Evolutionary conservation across 2,113 vertebrate species (phyloP), one percentile per base, ranked within the genome.

Genomic region (Sander vitreus): DNA sequence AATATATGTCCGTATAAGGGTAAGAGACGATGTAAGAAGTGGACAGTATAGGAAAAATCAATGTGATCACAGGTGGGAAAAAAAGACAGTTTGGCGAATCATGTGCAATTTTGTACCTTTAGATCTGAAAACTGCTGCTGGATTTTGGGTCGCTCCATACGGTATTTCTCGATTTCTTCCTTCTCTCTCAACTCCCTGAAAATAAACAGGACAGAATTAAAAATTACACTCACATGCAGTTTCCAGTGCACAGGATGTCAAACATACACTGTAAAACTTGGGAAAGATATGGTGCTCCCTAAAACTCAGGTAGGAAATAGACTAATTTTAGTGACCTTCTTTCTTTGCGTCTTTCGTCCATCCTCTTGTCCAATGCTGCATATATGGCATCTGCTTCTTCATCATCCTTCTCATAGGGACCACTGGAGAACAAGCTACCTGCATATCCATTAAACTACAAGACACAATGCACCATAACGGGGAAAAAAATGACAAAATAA

Each of bases 121-220:
- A 99, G 93, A 88, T 99, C 98, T 8, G 98, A 99, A 81, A 99
- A 99, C 81, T 99, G 98, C 78, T 99, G 98, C 70, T 99, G 98
- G 83, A 99, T 99, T 93, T 99, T 99, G 53, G 98, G 98, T 18
- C 98, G 94, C 51, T 99, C 98, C 98, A 99, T 99, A 88, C 97
- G 97, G 76, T 99, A 99, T 73, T 99, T 99, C 87, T 99, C 98
- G 6, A 99, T 99, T 90, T 99, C 98, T 76, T 99, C 98, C 85
- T 99, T 99, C 81, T 99, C 98, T 78, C 97, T 96, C 87, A 98
- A 96, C 81, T 99, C 98, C 92, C 98, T 97, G 75, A 45, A 69
- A 81, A 82, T 2, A 73, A 12, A 88, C 2, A 71, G 33, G 15
- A 77, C 0, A 78, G 14, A 4, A 59, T 7, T 30, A 3, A 76